These are phyloP conservation scores for Onychomys leucogaster DNA, from an alignment of 2,797 vertebrate genomes.

Conservation along the genomic window DNA sequence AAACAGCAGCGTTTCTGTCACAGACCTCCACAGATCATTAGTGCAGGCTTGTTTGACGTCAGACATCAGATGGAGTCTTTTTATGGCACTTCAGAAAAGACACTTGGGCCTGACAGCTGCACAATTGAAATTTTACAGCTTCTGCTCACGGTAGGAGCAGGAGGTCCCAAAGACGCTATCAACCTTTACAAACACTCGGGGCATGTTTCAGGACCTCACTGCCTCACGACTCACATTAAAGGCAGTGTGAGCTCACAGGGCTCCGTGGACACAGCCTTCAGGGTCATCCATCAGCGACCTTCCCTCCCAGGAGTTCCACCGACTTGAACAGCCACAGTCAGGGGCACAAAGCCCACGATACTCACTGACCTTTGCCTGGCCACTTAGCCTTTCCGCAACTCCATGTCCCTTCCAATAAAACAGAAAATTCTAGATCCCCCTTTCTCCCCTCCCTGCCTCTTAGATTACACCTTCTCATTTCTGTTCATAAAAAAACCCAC, in stretches of 20 bases:
- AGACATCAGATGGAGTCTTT: neutral
- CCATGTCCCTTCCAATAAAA: constrained; percentile 7
- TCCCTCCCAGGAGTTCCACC: neutral
- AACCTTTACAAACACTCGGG: constrained; percentile 72
- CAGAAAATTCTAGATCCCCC: neutral
- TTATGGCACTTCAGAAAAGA: constrained; percentile 24
- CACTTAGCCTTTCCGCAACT: neutral
- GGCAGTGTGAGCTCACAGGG: constrained; percentile 52
- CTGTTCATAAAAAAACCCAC: neutral
- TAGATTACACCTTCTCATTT: neutral
- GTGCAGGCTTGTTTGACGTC: neutral
- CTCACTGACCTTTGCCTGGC: constrained; percentile 3
- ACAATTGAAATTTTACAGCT: constrained; percentile 66
- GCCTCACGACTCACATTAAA: constrained; percentile 30
- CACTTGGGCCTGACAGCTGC: neutral
- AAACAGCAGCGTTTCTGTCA: neutral
- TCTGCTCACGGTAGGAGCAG: constrained; percentile 49
- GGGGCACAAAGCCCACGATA: neutral
- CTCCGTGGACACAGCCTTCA: neutral
- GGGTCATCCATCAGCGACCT: neutral
- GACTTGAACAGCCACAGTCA: neutral
- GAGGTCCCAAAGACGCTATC: constrained; percentile 68
- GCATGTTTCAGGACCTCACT: constrained; percentile 70
- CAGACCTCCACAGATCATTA: neutral
- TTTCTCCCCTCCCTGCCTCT: neutral